Conservation (phyloP, 1,140 invertebrate genomes). For the Zaprionus taronus region DNA sequence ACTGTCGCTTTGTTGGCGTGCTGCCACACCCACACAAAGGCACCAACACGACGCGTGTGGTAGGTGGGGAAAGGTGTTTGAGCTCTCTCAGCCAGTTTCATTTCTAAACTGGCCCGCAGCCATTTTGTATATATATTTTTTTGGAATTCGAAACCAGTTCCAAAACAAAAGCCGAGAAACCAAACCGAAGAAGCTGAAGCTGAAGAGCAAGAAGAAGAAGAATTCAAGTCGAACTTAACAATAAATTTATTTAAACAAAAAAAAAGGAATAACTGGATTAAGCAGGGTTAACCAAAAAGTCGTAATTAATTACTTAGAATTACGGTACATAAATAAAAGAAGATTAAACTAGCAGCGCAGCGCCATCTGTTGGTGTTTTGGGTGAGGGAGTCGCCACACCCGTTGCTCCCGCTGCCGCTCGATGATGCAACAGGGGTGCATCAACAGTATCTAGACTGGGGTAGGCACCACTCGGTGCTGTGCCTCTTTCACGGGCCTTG, state of each 20-base stretch:
- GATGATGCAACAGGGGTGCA: slow-evolving; percentile 61
- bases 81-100: slow-evolving; percentile 28
- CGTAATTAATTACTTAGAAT: slow-evolving; percentile 49
- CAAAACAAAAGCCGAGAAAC: slow-evolving; percentile 16
- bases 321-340: slow-evolving; percentile 47
- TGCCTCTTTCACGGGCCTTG: slow-evolving; percentile 40
- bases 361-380: slow-evolving; percentile 31
- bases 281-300: slow-evolving; percentile 24
- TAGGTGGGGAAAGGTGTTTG: background rate
- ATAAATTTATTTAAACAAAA: slow-evolving; percentile 63
- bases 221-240: slow-evolving; percentile 40
- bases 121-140: slow-evolving; percentile 38
- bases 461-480: slow-evolving; percentile 30
- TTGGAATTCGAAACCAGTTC: slow-evolving; percentile 29
- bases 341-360: slow-evolving; percentile 40
- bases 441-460: slow-evolving; percentile 58
- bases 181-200: slow-evolving; percentile 1
- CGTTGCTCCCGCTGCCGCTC: slow-evolving; percentile 15
- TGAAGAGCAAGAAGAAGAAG: slow-evolving; percentile 11
- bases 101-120: slow-evolving; percentile 37
- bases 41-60: background rate
- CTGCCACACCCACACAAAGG: slow-evolving; percentile 35
- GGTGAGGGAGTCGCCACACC: background rate
- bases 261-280: slow-evolving; percentile 35
- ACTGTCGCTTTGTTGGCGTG: slow-evolving; percentile 19